Conservation (phyloP, 1,140 invertebrate species). For the Cherax quadricarinatus region DNA sequence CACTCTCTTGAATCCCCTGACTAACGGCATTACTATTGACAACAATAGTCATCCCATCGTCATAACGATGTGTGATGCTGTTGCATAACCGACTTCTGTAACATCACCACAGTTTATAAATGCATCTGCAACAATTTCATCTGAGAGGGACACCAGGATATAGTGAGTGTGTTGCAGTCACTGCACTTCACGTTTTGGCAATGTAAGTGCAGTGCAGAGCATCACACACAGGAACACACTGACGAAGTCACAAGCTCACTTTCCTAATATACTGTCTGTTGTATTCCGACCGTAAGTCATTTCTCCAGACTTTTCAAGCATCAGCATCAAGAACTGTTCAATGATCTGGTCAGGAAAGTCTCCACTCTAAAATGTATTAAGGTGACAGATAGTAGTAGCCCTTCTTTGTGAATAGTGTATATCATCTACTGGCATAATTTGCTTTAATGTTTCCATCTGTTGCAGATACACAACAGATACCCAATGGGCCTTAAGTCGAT, state of each 20-base stretch:
- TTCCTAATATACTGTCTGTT: not conserved
- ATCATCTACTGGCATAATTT: conserved; percentile 25
- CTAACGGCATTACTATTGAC: conserved; percentile 29
- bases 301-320: conserved; percentile 14
- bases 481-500: too few species aligned
- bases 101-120: conserved; percentile 40
- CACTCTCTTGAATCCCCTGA: conserved; percentile 28
- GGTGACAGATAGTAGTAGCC: conserved; percentile 23
- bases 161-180: conserved; percentile 30
- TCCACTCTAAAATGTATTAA: conserved; percentile 15
- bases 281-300: conserved; percentile 14
- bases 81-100: conserved; percentile 26
- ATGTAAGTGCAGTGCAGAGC: not conserved
- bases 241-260: not conserved
- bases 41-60: conserved; percentile 22
- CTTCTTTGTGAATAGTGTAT: not conserved
- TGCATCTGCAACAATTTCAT: conserved; percentile 40
- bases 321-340: conserved; percentile 32
- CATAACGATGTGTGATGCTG: conserved; percentile 19
- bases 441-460: not conserved
- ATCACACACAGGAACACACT: conserved; percentile 42
- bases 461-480: too few species aligned
- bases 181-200: conserved; percentile 2
- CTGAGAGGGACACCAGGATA: conserved; percentile 15
- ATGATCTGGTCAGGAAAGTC: conserved; percentile 42